Evolutionary conservation across 2,888 invertebrate species (phyloP), one percentile per base, ranked within the genome.

Genomic region (Pseudeuparius sepicola): DNA sequence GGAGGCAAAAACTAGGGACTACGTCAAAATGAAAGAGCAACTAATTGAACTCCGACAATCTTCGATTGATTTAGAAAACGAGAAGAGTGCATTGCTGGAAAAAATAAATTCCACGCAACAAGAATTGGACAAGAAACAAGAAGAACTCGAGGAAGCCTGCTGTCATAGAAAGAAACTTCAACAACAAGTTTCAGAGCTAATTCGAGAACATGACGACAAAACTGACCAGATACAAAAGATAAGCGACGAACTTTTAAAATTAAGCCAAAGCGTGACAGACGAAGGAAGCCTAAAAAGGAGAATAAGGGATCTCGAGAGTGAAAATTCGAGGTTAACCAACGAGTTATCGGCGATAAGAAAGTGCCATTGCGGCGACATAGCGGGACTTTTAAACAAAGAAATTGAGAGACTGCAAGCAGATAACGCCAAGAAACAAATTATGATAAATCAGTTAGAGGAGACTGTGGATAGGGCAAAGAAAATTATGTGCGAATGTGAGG

Each of bases 131-230:
- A 11, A 28, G n/a, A 28, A 27, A 28, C 16, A 16, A 12, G 15
- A 15, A 13, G 15, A 35, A 10, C 11, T 27, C 13, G 32, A 36
- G 4, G 12, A n/a, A n/a, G n/a, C 12, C 15, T 42, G 14, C 42
- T 37, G 7, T 17, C 7, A 2, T 6, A 27, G 23, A 33, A 39
- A 11, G 14, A 37, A 4, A 6, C 39, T 32, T 2, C 42, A 42
- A 24, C 13, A 24, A 2, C 39, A 39, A 20, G 39, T 42, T 4
- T 34, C 25, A 3, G 2, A 31, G 18, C 23, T 42, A 6, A 12
- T 42, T 15, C 11, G 31, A 17, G 42, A 42, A 28, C 42, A 42
- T 15, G 39, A 42, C 12, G 31, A 34, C 15, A 42, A 42, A 28
- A 37, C 36, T 1, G 12, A 25, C 3, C 27, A 42, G 27, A 34